Base-by-base conservation (phyloP, 2,113 vertebrate species). In the Ailurus styani region DNA sequence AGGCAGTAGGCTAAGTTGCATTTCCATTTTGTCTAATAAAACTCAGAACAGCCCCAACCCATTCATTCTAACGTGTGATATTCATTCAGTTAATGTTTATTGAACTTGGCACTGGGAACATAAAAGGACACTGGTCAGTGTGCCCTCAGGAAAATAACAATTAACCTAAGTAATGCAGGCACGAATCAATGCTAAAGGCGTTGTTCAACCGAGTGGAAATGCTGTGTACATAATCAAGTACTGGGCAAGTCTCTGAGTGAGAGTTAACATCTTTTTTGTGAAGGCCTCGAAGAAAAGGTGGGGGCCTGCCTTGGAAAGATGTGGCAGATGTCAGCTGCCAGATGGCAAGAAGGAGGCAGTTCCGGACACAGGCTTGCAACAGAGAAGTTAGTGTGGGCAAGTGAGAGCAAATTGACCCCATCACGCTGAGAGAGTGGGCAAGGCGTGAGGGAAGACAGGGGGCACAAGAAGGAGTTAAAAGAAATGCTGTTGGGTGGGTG, bases 291-390 rank as follows among this genome's bases (percentile, higher is more conserved):
- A 94, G 87, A 64, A 94, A 87, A 87, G 73, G 79, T 68, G 82
- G 90, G 93, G 94, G 93, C 52, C 21, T 0, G 12, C 25, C 66
- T 77, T 70, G 79, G 37, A 93, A 91, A 87, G 68, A 81, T 27
- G 52, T 72, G 82, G 88, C 87, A 85, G 93, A 93, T 62, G 85
- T 95, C 90, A 97, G 92, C 79, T 45, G n/a, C 68, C 98, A 97
- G 97, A 96, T 96, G 97, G 97, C 68, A 40, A 97, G 98, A 86
- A 82, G 97, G 96, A 94, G 90, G 95, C 92, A 92, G 95, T 97
- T 96, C 95, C 52, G 90, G 96, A 97, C 93, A 90, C 87, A 97
- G 93, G 91, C 95, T 83, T 42, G 72, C 50, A 93, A 54, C 93
- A 86, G 96, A 96, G 95, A 97, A 50, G 91, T 40, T 29, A 55